A percentile compares a stretch with the other conserved stretches of the same genome.
Conservation (phyloP, 2,888 invertebrate species). For the Adelphocoris suturalis region DNA sequence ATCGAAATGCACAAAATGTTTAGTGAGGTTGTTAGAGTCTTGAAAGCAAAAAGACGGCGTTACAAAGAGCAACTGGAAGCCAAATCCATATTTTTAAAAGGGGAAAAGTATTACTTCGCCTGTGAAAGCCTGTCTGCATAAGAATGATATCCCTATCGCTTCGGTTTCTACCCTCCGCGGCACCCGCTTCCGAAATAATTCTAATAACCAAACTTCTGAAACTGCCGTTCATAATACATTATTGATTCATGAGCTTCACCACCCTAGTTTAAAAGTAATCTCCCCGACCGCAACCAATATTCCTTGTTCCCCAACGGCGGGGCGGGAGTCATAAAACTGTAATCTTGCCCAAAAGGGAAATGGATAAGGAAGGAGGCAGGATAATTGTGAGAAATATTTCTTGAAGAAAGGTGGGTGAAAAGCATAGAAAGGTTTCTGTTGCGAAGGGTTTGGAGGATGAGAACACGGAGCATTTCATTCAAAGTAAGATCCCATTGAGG, state of each 20-base stretch:
- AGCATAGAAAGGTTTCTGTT: slow-evolving; percentile 22
- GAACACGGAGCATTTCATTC: slow-evolving; percentile 16
- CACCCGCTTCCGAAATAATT: slow-evolving; percentile 62
- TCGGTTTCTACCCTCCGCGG: slow-evolving; percentile 46
- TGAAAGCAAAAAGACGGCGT: background rate
- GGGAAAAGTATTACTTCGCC: slow-evolving; percentile 59
- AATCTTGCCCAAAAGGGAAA: slow-evolving; percentile 65
- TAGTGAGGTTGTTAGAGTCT: background rate
- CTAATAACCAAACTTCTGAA: slow-evolving; percentile 70
- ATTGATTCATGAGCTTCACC: slow-evolving; percentile 71
- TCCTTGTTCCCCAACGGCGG: slow-evolving; percentile 61
- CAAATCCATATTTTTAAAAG: slow-evolving; percentile 46
- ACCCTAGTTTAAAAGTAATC: slow-evolving; percentile 71
- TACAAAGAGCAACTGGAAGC: background rate
- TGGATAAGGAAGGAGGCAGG: slow-evolving; percentile 50
- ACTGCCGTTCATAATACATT: slow-evolving; percentile 71
- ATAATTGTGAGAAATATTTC: slow-evolving; percentile 67
- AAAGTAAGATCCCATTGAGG: slow-evolving; percentile 38
- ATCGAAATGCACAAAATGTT: too few relatives aligned
- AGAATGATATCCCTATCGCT: slow-evolving; percentile 69
- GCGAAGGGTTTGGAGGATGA: slow-evolving; percentile 27
- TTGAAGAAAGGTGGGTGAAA: slow-evolving; percentile 62
- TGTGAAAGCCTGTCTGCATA: slow-evolving; percentile 67
- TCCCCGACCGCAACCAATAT: slow-evolving; percentile 70
- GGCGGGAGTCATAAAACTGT: slow-evolving; percentile 64